Evolutionary conservation across 2,888 invertebrate species (phyloP).

Genomic region (Nemapogon koenigi): DNA sequence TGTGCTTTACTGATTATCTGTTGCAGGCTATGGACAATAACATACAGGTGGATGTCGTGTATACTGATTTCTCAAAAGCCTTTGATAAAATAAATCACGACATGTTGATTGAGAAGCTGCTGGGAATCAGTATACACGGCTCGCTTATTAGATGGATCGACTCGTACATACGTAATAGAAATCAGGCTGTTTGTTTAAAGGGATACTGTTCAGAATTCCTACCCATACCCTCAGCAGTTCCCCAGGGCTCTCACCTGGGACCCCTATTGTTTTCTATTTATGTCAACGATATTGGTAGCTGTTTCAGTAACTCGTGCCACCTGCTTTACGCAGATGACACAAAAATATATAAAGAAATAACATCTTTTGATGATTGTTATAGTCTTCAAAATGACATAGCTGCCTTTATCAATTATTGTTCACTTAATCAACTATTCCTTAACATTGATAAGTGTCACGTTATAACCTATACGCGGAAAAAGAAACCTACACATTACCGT

Average conservation of each 20-base stretch:
- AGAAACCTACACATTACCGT: no score
- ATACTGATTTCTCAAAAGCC: conserved; percentile 16
- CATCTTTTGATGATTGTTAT: conserved; percentile 3
- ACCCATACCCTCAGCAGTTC: conserved; percentile 13
- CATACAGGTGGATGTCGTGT: conserved; percentile 15
- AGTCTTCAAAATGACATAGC: conserved; percentile 8
- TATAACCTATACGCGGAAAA: no score
- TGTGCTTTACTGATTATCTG: conserved; percentile 12
- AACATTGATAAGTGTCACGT: no score
- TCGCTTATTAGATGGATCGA: conserved; percentile 14
- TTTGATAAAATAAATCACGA: conserved; percentile 16
- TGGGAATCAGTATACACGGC: conserved; percentile 13
- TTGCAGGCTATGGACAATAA: conserved; percentile 13
- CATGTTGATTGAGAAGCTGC: conserved; percentile 9
- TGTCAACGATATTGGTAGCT: conserved; percentile 8
- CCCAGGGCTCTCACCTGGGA: conserved; percentile 16
- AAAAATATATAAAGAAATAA: conserved; percentile 10
- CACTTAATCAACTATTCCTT: no score
- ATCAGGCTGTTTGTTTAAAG: conserved; percentile 13
- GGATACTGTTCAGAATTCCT: conserved; percentile 13
- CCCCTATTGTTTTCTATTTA: conserved; percentile 15
- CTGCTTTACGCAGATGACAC: conserved; percentile 16
- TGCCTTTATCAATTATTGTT: no score
- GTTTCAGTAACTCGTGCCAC: background rate
- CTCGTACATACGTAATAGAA: conserved; percentile 14